Conservation (phyloP, 2,888 invertebrate genomes). For the Corythucha ciliata region DNA sequence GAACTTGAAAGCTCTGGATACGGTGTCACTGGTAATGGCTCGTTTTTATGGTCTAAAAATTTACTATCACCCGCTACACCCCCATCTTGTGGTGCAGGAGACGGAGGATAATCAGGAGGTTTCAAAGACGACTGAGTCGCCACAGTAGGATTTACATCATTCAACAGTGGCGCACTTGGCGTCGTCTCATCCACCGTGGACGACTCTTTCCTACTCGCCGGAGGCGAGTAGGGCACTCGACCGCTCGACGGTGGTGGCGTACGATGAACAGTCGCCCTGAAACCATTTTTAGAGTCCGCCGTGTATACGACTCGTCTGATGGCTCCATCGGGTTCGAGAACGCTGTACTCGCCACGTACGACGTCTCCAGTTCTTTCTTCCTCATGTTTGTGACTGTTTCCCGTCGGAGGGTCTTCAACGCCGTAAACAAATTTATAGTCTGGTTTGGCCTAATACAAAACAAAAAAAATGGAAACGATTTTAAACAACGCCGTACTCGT, state of each 20-base stretch:
- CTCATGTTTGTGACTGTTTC: conserved; percentile 62
- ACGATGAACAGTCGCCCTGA: conserved; percentile 48
- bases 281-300: conserved; percentile 62
- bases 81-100: too few species aligned
- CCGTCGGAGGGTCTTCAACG: conserved; percentile 61
- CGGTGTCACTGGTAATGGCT: too few species aligned
- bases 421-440: conserved; percentile 68
- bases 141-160: too few species aligned
- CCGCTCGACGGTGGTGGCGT: conserved; percentile 24
- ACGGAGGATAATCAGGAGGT: too few species aligned
- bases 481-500: not conserved
- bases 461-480: conserved; percentile 20
- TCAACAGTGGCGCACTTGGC: too few species aligned
- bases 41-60: too few species aligned
- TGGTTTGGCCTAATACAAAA: conserved; percentile 57
- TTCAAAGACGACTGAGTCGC: too few species aligned
- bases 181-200: too few species aligned
- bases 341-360: conserved; percentile 61
- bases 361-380: conserved; percentile 63
- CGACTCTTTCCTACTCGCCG: too few species aligned
- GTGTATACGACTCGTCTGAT: conserved; percentile 62
- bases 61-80: too few species aligned
- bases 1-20: too few species aligned
- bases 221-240: too few species aligned
- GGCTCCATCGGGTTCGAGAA: conserved; percentile 64